Evolutionary conservation across 2,888 invertebrate genomes (phyloP).

Genomic region (Heliconius erato): DNA sequence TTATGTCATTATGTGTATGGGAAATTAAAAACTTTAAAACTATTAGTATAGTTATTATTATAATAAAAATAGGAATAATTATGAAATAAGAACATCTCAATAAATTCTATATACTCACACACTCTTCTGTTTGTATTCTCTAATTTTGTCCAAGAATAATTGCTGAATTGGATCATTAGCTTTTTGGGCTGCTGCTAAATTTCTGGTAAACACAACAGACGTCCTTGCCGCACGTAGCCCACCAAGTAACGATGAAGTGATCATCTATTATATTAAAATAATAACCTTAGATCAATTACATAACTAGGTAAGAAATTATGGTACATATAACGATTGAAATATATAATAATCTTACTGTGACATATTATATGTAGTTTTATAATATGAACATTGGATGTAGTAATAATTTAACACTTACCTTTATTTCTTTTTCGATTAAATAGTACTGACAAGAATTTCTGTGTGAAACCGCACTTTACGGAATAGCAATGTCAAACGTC

Average conservation of each 20-base stretch:
- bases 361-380: background rate
- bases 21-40: too few species aligned
- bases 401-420: background rate
- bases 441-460: background rate
- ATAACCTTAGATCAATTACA: conserved; percentile 69
- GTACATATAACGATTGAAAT: background rate
- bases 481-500: conserved; percentile 20
- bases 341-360: background rate
- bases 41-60: background rate
- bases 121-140: conserved; percentile 95
- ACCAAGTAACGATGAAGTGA: conserved; percentile 81
- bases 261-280: conserved; percentile 80
- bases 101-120: conserved; percentile 86
- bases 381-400: background rate
- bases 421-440: conserved; percentile 12
- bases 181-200: conserved; percentile 91
- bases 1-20: background rate
- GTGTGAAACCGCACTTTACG: conserved; percentile 11
- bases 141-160: conserved; percentile 95
- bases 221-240: conserved; percentile 81
- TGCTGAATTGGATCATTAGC: conserved; percentile 96
- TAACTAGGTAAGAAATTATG: conserved; percentile 43
- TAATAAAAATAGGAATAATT: background rate
- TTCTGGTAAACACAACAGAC: conserved; percentile 86
- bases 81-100: background rate